A percentile compares a stretch with the other conserved stretches of the same genome.
phyloP scores from a whole-genome alignment of 2,113 vertebrate genomes.

The Halcyon senegalensis region DNA sequence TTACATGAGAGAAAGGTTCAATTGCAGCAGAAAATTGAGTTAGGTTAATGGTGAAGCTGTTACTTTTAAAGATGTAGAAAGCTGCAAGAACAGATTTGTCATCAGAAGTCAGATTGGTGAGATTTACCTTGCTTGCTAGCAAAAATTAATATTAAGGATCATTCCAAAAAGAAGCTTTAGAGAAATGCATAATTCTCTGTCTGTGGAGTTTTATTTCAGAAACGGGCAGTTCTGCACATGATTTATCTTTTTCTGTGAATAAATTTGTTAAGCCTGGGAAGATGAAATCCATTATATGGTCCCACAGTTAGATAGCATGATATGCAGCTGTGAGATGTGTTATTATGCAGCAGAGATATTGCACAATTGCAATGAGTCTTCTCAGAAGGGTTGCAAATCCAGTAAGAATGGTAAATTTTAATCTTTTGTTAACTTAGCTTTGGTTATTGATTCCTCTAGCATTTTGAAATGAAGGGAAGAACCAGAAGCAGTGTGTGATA shows the following conservation, averaged over 20 bases:
- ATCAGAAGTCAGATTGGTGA: not conserved
- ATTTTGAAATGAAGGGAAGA: not conserved
- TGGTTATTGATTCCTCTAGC: not conserved
- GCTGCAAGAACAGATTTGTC: not conserved
- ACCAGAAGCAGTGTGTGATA: not conserved
- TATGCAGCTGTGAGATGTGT: not conserved
- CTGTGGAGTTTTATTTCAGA: not conserved
- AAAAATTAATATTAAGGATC: not conserved
- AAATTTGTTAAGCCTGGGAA: not conserved
- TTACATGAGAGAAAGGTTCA: slow-evolving; percentile 8
- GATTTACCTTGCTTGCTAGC: not conserved
- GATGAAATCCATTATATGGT: not conserved
- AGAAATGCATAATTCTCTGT: not conserved
- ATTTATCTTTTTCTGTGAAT: not conserved
- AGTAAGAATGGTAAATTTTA: not conserved
- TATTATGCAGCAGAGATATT: not conserved
- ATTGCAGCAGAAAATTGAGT: not conserved
- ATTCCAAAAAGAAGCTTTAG: not conserved
- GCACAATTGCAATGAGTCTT: not conserved
- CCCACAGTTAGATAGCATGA: not conserved
- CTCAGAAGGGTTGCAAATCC: not conserved
- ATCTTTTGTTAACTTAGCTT: not conserved
- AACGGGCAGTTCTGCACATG: not conserved
- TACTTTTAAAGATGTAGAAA: not conserved
- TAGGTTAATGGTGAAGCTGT: not conserved